Evolutionary conservation across 1,140 invertebrate genomes (phyloP).

Genomic region (Sitobion miscanthi): DNA sequence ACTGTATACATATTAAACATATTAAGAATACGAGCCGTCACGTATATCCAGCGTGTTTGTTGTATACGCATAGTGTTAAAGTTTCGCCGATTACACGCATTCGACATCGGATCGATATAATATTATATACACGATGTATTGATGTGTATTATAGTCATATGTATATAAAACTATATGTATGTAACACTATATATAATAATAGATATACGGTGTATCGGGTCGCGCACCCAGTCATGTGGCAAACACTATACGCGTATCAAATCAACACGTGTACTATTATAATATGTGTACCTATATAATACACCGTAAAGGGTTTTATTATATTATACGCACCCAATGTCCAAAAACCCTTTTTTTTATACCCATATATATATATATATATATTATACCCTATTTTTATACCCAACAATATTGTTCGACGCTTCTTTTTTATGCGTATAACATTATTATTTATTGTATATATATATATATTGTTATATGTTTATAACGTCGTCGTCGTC

Average conservation of each 20-base stretch:
- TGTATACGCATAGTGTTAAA: not conserved
- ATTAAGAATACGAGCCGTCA: not conserved
- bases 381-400: not conserved
- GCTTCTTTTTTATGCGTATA: conserved; percentile 21
- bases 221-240: not conserved
- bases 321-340: conserved; percentile 19
- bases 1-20: too few relatives aligned
- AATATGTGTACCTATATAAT: not conserved
- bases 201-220: not conserved
- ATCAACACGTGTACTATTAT: conserved; percentile 22
- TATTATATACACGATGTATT: not conserved
- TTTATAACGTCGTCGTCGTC: not conserved
- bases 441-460: conserved; percentile 7
- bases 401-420: not conserved
- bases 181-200: not conserved
- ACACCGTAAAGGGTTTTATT: not conserved
- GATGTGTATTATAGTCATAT: not conserved
- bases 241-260: conserved; percentile 3
- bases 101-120: not conserved
- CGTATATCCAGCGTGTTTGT: not conserved
- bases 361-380: not conserved
- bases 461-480: not conserved
- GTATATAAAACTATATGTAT: not conserved
- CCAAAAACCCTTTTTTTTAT: conserved; percentile 27
- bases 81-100: conserved; percentile 22